These are phyloP conservation scores for Leptodactylus fuscus DNA, from an alignment of 2,113 vertebrate genomes.

Conservation along the genomic window DNA sequence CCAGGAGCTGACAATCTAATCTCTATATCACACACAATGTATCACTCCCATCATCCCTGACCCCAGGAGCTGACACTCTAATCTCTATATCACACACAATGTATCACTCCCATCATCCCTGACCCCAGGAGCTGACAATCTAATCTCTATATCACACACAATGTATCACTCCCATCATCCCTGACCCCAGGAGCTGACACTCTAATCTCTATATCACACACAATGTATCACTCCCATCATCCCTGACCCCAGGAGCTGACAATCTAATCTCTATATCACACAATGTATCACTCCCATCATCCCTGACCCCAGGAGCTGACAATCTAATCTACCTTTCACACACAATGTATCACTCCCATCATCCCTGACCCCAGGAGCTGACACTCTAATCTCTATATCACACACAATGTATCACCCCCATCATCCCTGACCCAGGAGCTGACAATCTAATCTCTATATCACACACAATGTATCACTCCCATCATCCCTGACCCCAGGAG, in stretches of 20 bases:
- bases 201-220: neutral
- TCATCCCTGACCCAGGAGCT: neutral
- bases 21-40: neutral
- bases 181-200: neutral
- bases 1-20: neutral
- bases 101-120: neutral
- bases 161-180: constrained; percentile 1
- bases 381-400: neutral
- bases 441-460: neutral
- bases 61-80: neutral
- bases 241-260: neutral
- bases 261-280: neutral
- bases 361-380: neutral
- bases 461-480: neutral
- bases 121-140: neutral
- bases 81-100: neutral
- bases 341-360: neutral
- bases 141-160: neutral
- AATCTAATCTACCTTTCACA: neutral
- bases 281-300: constrained; percentile 61
- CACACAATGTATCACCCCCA: neutral
- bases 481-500: neutral
- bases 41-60: neutral
- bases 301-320: neutral
- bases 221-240: neutral